These are phyloP conservation scores for Graphium colonna DNA, from an alignment of 2,888 invertebrate species.

Conservation along the genomic window DNA sequence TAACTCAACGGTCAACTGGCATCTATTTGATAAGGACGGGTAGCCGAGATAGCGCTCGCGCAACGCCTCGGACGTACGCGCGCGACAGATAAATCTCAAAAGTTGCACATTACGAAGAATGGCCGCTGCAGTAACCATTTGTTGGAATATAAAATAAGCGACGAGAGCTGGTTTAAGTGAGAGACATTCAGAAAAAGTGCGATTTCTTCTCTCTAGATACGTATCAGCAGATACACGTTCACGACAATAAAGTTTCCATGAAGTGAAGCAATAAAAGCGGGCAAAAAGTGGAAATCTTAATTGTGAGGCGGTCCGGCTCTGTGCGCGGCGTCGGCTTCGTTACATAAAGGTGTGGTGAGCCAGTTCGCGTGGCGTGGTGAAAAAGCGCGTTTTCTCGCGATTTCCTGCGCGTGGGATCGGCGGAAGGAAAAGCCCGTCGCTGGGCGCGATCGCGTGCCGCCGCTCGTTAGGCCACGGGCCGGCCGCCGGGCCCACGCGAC, in stretches of 20 bases:
- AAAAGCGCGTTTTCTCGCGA: conserved; percentile 73
- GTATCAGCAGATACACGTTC: conserved; percentile 71
- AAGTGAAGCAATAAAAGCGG: conserved; percentile 74
- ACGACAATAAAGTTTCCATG: conserved; percentile 78
- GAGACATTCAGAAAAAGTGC: conserved; percentile 73
- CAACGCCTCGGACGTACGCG: conserved; percentile 24
- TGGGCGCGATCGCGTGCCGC: conserved; percentile 64
- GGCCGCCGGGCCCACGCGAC: conserved; percentile 34
- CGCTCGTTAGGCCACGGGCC: conserved; percentile 52
- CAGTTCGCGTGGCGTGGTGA: conserved; percentile 66
- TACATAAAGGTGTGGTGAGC: conserved; percentile 73
- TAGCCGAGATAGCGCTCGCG: conserved; percentile 21
- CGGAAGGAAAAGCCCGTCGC: conserved; percentile 76
- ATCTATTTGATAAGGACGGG: conserved; percentile 24
- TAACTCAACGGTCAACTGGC: conserved; percentile 15
- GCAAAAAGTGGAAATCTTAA: conserved; percentile 79
- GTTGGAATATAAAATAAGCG: conserved; percentile 53
- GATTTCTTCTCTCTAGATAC: conserved; percentile 73
- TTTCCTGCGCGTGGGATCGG: conserved; percentile 64
- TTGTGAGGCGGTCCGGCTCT: conserved; percentile 67
- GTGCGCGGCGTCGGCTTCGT: conserved; percentile 62
- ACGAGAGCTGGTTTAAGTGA: conserved; percentile 62
- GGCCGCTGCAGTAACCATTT: conserved; percentile 47
- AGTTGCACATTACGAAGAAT: conserved; percentile 51
- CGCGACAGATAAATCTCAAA: conserved; percentile 51